Evolutionary conservation across 2,797 vertebrate species (phyloP), one percentile per base, ranked within the genome.

Genomic region (Crenichthys baileyi): DNA sequence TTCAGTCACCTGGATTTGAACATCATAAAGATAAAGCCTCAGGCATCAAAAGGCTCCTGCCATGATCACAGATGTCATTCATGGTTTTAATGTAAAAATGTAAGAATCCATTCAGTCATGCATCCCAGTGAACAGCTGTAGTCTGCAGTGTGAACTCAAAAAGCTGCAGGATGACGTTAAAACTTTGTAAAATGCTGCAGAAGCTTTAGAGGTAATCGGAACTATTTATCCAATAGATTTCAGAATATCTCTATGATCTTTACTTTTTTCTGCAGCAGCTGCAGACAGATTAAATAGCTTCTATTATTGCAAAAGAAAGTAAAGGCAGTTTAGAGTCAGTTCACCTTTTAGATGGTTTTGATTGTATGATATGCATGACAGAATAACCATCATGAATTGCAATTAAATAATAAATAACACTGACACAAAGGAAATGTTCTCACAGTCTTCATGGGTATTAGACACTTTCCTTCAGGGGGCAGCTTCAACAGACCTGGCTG

Each of bases 61-160:
- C 31, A 78, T 50, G 56, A 87, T 74, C 83, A 83, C 85, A 84
- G 80, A 83, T 90, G 90, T 82, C 76, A 75, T 74, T 70, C 80
- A 85, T 46, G 48, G 5, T n/a, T n/a, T n/a, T 36, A 36, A 36
- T 36, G 36, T 36, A 60, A 53, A 70, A 55, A 75, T 80, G 39
- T 83, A 55, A 81, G 79, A 46, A 22, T 74, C 81, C 18, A 79
- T 65, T 78, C 55, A 76, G 16, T 74, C 51, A 88, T 79, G 83
- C 85, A 76, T 77, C 58, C 1, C 44, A n/a, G 74, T 31, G 75
- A 79, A 78, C 87, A 86, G 83, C 79, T 86, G 78, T 51, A 80
- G 60, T 44, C 41, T 1, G 0, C 60, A 48, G 70, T 44, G 50
- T 24, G 76, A 76, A 74, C 70, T 44, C 12, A 44, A 24, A 44